Conservation (phyloP, 2,113 vertebrate genomes). For the Chrysochloris asiatica region DNA sequence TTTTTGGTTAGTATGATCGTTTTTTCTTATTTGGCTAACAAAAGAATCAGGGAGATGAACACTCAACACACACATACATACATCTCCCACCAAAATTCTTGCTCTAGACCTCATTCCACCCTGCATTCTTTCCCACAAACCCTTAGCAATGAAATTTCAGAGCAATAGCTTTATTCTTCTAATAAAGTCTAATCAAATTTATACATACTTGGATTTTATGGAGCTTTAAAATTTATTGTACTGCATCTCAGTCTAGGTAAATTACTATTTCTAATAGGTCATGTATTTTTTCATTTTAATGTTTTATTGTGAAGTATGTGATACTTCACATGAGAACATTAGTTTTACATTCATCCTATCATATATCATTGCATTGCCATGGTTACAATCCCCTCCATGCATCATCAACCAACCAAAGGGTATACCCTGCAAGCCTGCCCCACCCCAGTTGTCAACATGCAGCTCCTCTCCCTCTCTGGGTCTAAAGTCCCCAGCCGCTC, state of each 20-base stretch:
- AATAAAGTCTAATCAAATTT: not conserved
- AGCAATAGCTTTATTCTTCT: not conserved
- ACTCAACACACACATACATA: not conserved
- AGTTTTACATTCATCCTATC: too few species aligned
- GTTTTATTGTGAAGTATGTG: too few species aligned
- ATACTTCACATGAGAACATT: too few species aligned
- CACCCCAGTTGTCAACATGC: too few species aligned
- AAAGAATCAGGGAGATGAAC: not conserved
- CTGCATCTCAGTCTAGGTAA: not conserved
- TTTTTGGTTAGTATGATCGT: not conserved
- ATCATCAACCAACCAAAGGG: too few species aligned
- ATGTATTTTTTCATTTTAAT: too few species aligned
- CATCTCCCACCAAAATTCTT: not conserved
- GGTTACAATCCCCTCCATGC: too few species aligned
- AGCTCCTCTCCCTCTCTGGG: too few species aligned
- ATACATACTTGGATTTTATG: not conserved
- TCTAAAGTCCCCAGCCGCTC: too few species aligned
- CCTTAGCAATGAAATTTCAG: conserved; percentile 31
- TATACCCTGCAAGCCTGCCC: too few species aligned
- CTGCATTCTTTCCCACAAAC: not conserved
- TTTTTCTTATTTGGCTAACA: conserved; percentile 8
- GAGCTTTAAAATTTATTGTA: not conserved
- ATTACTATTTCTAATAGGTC: not conserved
- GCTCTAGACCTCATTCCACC: not conserved
- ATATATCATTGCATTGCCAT: too few species aligned